Percentiles rank a stretch among this genome's conserved stretches.
Evolutionary conservation across 2,797 vertebrate genomes (phyloP).

Genomic region (Peromyscus eremicus): DNA sequence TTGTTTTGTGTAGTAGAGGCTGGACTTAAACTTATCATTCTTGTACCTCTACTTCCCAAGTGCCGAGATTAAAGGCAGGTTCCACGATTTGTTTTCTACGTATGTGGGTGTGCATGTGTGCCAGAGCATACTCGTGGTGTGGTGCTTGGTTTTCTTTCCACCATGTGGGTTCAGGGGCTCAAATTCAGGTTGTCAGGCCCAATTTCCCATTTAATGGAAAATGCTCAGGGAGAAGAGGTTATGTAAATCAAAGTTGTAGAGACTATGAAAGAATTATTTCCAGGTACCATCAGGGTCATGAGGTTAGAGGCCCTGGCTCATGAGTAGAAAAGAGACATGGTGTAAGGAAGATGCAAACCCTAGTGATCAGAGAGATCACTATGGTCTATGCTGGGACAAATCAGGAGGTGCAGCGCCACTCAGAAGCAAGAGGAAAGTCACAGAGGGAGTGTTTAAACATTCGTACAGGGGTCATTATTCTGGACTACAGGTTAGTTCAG

Average conservation of each 20-base stretch:
- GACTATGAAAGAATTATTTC: conserved; percentile 31
- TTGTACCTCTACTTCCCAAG: background rate
- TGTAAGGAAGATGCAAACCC: background rate
- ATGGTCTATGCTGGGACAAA: background rate
- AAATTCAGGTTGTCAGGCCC: background rate
- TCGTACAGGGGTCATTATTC: background rate
- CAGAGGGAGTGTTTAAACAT: background rate
- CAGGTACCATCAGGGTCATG: background rate
- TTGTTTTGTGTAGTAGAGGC: background rate
- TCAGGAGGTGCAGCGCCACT: background rate
- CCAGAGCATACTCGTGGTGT: background rate
- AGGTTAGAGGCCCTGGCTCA: background rate
- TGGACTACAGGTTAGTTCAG: conserved; percentile 25
- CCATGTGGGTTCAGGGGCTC: background rate
- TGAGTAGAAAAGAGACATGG: conserved; percentile 4
- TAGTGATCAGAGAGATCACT: background rate
- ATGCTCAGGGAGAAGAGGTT: conserved; percentile 48
- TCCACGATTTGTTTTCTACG: background rate
- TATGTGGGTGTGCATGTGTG: background rate
- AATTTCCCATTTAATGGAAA: background rate
- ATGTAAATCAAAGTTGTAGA: conserved; percentile 10
- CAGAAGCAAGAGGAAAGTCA: background rate
- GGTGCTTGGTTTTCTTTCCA: background rate
- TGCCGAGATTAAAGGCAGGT: background rate
- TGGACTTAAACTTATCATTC: background rate